A percentile compares a stretch with the other conserved stretches of the same genome.
These are phyloP conservation scores for Catamblyrhynchus diadema DNA, from an alignment of 2,797 vertebrate species.

Conservation along the genomic window DNA sequence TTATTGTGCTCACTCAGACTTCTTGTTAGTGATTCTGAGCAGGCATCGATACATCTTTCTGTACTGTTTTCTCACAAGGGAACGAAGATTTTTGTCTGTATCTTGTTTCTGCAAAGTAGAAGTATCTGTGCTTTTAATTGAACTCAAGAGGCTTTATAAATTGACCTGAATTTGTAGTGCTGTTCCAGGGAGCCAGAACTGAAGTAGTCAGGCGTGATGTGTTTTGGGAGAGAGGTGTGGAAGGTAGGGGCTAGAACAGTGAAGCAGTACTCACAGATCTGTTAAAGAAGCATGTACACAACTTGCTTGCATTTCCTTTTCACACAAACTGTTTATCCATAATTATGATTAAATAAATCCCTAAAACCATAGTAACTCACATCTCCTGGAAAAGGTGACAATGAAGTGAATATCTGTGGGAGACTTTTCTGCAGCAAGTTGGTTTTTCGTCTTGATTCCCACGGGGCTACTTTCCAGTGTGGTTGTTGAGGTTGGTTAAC, in stretches of 20 bases:
- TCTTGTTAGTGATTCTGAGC: slow-evolving; percentile 37
- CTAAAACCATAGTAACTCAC: background rate
- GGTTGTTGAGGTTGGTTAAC: background rate
- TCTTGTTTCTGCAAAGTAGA: slow-evolving; percentile 30
- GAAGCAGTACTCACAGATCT: background rate
- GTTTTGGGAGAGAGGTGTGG: slow-evolving; percentile 2
- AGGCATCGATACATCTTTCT: background rate
- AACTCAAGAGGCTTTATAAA: slow-evolving; percentile 59
- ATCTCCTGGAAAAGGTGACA: background rate
- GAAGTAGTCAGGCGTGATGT: slow-evolving; percentile 47
- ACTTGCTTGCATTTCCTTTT: background rate
- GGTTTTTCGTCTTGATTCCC: background rate
- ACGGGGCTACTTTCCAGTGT: background rate
- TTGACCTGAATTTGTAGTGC: slow-evolving; percentile 35
- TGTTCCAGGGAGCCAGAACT: slow-evolving; percentile 17
- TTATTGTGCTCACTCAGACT: background rate
- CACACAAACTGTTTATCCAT: background rate
- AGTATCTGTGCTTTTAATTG: slow-evolving; percentile 57
- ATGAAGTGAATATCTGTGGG: background rate
- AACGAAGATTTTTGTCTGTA: slow-evolving; percentile 23
- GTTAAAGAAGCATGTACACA: background rate
- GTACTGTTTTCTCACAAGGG: slow-evolving; percentile 7
- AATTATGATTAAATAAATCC: background rate
- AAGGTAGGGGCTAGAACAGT: background rate
- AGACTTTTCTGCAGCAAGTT: background rate